Evolutionary conservation across 2,888 invertebrate genomes (phyloP).

Genomic region (Melangyna quadrimaculata): DNA sequence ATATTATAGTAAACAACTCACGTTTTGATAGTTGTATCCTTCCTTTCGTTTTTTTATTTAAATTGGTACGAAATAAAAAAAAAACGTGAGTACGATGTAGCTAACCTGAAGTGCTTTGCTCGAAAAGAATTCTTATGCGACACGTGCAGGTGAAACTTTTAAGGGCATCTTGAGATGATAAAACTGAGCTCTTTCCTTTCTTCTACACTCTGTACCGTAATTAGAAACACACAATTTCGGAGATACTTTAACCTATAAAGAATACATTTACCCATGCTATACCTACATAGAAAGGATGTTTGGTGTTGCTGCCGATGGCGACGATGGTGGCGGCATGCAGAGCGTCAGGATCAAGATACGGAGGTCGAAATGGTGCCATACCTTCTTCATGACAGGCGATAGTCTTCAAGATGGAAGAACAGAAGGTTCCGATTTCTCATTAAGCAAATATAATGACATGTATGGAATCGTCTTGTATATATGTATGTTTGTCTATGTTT

Average conservation of each 20-base stretch:
- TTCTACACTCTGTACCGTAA: slow-evolving; percentile 19
- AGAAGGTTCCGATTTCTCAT: slow-evolving; percentile 60
- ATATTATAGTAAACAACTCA: slow-evolving; percentile 35
- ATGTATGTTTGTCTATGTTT: no score
- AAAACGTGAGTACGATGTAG: background rate
- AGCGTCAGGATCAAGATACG: slow-evolving; percentile 63
- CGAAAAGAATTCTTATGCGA: slow-evolving; percentile 9
- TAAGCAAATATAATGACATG: slow-evolving; percentile 36
- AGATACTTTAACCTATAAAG: slow-evolving; percentile 57
- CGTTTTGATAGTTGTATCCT: slow-evolving; percentile 31
- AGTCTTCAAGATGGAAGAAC: background rate
- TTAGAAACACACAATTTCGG: slow-evolving; percentile 66
- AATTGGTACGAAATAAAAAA: slow-evolving; percentile 27
- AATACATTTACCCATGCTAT: no score
- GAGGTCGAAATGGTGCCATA: slow-evolving; percentile 49
- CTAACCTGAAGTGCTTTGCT: slow-evolving; percentile 10
- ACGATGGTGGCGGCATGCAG: no score
- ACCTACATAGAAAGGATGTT: slow-evolving; percentile 8
- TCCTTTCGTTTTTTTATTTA: slow-evolving; percentile 24
- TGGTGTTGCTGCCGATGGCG: slow-evolving; percentile 39
- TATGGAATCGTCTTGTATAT: background rate
- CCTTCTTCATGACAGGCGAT: slow-evolving; percentile 44
- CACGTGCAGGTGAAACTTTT: slow-evolving; percentile 56
- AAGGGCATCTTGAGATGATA: slow-evolving; percentile 54
- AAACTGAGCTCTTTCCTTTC: slow-evolving; percentile 18